Conservation (phyloP, 2,888 invertebrate species). For the Seira musarum region DNA sequence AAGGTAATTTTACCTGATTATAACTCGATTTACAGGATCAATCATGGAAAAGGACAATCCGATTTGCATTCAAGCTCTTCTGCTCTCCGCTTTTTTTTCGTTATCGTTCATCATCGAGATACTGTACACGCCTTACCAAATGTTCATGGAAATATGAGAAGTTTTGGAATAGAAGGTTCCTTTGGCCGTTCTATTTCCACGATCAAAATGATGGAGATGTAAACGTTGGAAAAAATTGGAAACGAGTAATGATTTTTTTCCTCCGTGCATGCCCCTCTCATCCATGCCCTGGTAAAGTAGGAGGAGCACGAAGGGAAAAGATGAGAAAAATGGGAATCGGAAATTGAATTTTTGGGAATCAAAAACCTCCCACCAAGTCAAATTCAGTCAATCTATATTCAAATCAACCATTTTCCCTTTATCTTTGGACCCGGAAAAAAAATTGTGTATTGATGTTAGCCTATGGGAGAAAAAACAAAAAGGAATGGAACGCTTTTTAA, state of each 20-base stretch:
- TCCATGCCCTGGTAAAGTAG: not conserved
- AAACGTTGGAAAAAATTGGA: constrained; percentile 38
- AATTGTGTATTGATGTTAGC: constrained; percentile 4
- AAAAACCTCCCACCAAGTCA: constrained; percentile 66
- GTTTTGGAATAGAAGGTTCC: too few relatives aligned
- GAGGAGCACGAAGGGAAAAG: constrained; percentile 31
- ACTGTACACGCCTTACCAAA: not conserved
- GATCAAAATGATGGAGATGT: not conserved
- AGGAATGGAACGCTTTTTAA: constrained; percentile 30
- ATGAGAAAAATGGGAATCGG: constrained; percentile 62
- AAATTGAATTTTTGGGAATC: constrained; percentile 69
- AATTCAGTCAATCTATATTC: constrained; percentile 63
- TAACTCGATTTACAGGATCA: constrained; percentile 55
- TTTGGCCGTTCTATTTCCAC: not conserved
- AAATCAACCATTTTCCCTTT: constrained; percentile 58
- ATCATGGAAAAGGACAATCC: constrained; percentile 32
- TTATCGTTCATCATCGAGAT: constrained; percentile 16
- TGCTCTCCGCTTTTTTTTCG: constrained; percentile 5
- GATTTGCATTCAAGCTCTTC: constrained; percentile 31
- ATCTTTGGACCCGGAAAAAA: constrained; percentile 44
- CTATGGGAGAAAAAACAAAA: constrained; percentile 24
- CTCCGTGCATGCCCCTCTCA: constrained; percentile 9
- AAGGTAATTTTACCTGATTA: constrained; percentile 47
- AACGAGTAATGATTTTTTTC: constrained; percentile 45
- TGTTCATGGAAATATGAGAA: too few relatives aligned